Evolutionary conservation across 2,113 vertebrate genomes (phyloP).

Genomic region (Peromyscus californicus): DNA sequence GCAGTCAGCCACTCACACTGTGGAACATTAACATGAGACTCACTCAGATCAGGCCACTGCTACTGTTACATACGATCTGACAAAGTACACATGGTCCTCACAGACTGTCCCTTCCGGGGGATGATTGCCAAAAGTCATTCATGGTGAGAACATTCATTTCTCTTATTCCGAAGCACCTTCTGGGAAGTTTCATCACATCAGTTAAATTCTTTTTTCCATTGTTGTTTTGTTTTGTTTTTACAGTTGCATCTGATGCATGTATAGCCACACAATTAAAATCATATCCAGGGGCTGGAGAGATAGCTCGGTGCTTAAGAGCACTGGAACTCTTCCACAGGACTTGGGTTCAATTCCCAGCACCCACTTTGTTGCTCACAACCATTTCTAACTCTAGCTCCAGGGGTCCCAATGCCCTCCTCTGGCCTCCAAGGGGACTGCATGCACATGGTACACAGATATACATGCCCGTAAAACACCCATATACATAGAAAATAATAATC

Average conservation of each 20-base stretch:
- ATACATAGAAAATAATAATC: neutral
- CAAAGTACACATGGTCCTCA: rapidly evolving
- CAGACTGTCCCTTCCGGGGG: neutral
- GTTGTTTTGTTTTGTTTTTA: neutral
- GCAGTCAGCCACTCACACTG: too few species aligned
- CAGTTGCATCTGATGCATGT: neutral
- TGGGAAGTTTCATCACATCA: neutral
- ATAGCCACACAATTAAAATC: neutral
- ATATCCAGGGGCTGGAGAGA: too few species aligned
- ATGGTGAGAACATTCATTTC: neutral
- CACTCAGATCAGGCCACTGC: neutral
- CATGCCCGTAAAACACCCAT: neutral
- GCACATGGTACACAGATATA: neutral
- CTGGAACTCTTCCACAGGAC: neutral
- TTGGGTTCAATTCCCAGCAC: neutral
- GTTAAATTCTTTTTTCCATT: neutral
- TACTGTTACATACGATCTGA: neutral
- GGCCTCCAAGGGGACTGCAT: neutral
- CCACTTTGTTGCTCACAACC: neutral
- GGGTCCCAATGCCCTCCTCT: neutral
- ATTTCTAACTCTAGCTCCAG: neutral
- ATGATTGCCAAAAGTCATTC: neutral
- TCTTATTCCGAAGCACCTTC: neutral
- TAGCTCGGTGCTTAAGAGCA: neutral
- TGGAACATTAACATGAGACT: neutral